Evolutionary conservation across 2,888 invertebrate species (phyloP).

Genomic region (Quadriops clusia): DNA sequence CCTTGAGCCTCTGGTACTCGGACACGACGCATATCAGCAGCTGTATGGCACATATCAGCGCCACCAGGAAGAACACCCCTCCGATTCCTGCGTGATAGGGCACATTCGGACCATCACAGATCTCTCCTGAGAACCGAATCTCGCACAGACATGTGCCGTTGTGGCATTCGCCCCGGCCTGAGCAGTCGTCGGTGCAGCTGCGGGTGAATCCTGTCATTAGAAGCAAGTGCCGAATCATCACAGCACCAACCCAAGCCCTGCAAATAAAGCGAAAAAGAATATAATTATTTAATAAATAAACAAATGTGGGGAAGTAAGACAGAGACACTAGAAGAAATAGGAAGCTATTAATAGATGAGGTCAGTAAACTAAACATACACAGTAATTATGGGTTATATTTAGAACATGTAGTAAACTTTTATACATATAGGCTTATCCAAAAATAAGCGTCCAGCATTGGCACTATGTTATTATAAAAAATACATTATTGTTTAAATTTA

Average conservation of each 20-base stretch:
- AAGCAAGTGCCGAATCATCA: constrained; percentile 34
- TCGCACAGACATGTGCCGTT: constrained; percentile 87
- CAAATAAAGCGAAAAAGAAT: no score
- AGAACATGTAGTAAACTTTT: no score
- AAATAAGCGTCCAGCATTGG: no score
- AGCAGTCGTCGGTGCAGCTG: constrained; percentile 68
- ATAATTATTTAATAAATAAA: no score
- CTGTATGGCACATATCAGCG: constrained; percentile 74
- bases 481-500: no score
- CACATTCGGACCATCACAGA: constrained; percentile 72
- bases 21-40: constrained; percentile 71
- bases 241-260: constrained; percentile 13
- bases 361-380: no score
- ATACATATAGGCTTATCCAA: no score
- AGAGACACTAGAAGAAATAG: no score
- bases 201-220: constrained; percentile 34
- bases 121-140: constrained; percentile 74
- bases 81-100: constrained; percentile 66
- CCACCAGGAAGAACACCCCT: constrained; percentile 69
- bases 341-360: no score
- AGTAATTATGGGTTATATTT: no score
- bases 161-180: constrained; percentile 82
- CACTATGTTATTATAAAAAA: no score
- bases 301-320: no score
- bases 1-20: constrained; percentile 73